A percentile compares a stretch with the other conserved stretches of the same genome.
Conservation (phyloP, 2,888 invertebrate species). For the Drosophila villosipedis region DNA sequence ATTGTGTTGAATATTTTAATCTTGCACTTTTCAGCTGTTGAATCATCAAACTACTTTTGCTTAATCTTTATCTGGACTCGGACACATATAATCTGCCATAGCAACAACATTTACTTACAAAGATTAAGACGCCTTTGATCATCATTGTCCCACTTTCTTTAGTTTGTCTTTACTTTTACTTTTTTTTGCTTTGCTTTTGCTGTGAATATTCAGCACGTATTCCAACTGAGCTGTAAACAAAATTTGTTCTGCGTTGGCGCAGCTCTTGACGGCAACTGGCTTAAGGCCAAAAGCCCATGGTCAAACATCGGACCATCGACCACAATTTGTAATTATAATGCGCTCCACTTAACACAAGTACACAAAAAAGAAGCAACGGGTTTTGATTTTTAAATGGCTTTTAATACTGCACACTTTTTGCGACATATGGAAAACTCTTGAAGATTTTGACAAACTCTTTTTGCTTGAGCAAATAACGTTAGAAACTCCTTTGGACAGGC, state of each 20-base stretch:
- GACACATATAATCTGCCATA: not conserved
- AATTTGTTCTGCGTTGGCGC: conserved; percentile 42
- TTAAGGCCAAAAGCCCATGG: conserved; percentile 17
- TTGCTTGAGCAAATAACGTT: conserved; percentile 33
- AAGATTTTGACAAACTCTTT: conserved; percentile 23
- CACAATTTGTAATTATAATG: conserved; percentile 64
- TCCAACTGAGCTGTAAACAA: not conserved
- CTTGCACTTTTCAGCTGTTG: not conserved
- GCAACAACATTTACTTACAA: conserved; percentile 46
- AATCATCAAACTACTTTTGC: not conserved
- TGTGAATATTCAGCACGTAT: conserved; percentile 23
- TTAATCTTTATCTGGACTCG: not conserved
- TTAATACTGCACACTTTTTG: conserved; percentile 49
- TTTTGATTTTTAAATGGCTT: conserved; percentile 40
- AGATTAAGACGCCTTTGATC: conserved; percentile 21
- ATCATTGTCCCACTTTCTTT: conserved; percentile 37
- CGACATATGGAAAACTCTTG: conserved; percentile 4
- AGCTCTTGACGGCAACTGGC: conserved; percentile 48
- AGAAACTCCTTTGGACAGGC: conserved; percentile 3
- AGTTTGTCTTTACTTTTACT: conserved; percentile 12
- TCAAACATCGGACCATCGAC: conserved; percentile 20
- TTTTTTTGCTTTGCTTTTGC: too few relatives aligned
- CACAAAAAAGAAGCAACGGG: conserved; percentile 3
- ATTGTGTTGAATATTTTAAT: not conserved
- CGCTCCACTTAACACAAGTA: conserved; percentile 22